A percentile compares a stretch with the other conserved stretches of the same genome.
phyloP scores from a whole-genome alignment of 2,797 vertebrate genomes.

The Megalops cyprinoides region DNA sequence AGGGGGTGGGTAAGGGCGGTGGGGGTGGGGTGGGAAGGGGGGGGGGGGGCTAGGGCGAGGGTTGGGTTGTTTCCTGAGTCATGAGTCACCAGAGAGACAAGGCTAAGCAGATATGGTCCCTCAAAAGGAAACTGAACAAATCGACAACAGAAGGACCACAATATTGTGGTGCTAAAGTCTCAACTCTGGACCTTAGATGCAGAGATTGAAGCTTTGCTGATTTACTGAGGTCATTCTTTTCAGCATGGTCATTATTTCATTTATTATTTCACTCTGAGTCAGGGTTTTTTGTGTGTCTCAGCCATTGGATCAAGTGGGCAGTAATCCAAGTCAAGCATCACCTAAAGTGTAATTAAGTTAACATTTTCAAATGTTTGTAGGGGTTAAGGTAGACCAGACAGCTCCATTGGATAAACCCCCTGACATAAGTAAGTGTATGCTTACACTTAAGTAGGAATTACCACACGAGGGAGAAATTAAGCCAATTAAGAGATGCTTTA shows the following conservation, averaged over 20 bases:
- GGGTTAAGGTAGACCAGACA: neutral
- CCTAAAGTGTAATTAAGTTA: neutral
- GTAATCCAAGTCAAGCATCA: constrained; percentile 4
- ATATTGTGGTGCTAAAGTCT: neutral
- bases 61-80: neutral
- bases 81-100: constrained; percentile 22
- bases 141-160: neutral
- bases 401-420: constrained; percentile 4
- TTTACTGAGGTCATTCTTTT: neutral
- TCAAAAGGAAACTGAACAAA: neutral
- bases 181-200: neutral
- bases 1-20: neutral
- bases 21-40: neutral
- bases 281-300: neutral
- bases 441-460: constrained; percentile 30
- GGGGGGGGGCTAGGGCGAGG: neutral
- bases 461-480: constrained; percentile 25
- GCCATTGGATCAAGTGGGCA: neutral
- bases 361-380: neutral
- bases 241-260: neutral
- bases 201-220: neutral
- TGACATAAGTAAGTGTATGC: constrained; percentile 18
- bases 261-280: neutral
- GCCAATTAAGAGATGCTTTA: constrained; percentile 42
- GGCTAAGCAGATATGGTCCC: neutral